Evolutionary conservation across 2,113 vertebrate genomes (phyloP), one percentile per base, ranked within the genome.

Genomic region (Acanthochromis polyacanthus): DNA sequence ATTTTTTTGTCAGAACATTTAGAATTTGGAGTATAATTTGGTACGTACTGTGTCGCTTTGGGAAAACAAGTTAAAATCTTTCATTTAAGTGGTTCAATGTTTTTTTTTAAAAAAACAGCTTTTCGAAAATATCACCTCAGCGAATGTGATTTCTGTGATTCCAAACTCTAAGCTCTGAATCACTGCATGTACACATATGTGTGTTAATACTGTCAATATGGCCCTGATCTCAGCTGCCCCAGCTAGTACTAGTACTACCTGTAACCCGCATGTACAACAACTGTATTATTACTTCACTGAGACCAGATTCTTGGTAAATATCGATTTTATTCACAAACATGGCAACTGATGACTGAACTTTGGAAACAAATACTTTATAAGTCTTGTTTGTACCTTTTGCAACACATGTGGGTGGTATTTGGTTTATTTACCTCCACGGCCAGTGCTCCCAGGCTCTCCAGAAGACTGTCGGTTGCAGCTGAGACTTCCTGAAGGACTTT

Each of bases 351-450:
- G 8, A 11, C 40, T 85, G 85, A 82, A 74, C 91, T 81, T 79
- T 88, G 82, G 48, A 84, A 70, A 56, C 75, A 83, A 88, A 88
- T 50, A 88, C 15, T 19, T 77, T 3, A 36, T 68, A 25, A 5
- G 30, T 65, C 36, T 43, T 65, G 38, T 61, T 66, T 71, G 10
- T 48, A 57, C 19, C 1, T 71, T 56, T 65, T 65, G 50, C 53
- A 45, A 64, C 36, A 22, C 30, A 64, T 40, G 59, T 53, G 45
- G 66, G 48, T 20, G 22, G 61, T 11, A 15, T 45, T 60, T 50
- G 19, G 57, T 69, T 36, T 19, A 52, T 91, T 79, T 95, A 98
- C 97, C 96, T 97, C 96, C 73, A 94, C 91, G 25, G 95, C 83
- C 72, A 98, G 90, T 0, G 92, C 92, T 46, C 94, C 94, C 52